Percentiles rank a stretch among this genome's conserved stretches.
phyloP scores from a whole-genome alignment of 2,888 invertebrate genomes.

The Tortrix viridana region DNA sequence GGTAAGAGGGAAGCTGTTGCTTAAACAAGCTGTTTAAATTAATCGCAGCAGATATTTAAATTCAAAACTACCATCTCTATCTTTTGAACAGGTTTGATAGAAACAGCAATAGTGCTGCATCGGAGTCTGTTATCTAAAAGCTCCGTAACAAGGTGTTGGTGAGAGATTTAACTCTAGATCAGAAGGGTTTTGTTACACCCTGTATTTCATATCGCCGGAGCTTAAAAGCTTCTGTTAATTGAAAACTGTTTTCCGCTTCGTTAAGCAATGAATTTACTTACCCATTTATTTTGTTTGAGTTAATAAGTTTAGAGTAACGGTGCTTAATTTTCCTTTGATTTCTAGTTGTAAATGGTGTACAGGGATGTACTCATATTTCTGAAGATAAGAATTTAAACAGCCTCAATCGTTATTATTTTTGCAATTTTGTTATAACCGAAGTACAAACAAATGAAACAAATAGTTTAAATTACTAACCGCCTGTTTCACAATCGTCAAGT shows the following conservation, averaged over 20 bases:
- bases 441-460: too few species aligned
- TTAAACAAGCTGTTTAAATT: conserved; percentile 21
- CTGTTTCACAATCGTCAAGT: too few species aligned
- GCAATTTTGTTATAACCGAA: too few species aligned
- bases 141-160: conserved; percentile 9
- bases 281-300: background rate
- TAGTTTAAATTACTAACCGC: too few species aligned
- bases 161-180: conserved; percentile 24
- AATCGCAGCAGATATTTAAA: conserved; percentile 4
- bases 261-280: conserved; percentile 8
- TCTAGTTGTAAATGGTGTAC: too few species aligned
- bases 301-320: too few species aligned
- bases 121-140: conserved; percentile 1
- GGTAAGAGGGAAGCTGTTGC: conserved; percentile 17
- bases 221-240: conserved; percentile 24
- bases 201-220: conserved; percentile 20
- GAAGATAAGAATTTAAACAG: too few species aligned
- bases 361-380: too few species aligned
- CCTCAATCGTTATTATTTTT: too few species aligned
- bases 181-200: conserved; percentile 30
- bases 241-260: conserved; percentile 4
- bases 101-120: conserved; percentile 8
- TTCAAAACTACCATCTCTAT: conserved; percentile 6
- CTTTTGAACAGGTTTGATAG: background rate
- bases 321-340: too few species aligned